These are phyloP conservation scores for Mycalesis mineus DNA, from an alignment of 2,888 invertebrate species.

Conservation along the genomic window DNA sequence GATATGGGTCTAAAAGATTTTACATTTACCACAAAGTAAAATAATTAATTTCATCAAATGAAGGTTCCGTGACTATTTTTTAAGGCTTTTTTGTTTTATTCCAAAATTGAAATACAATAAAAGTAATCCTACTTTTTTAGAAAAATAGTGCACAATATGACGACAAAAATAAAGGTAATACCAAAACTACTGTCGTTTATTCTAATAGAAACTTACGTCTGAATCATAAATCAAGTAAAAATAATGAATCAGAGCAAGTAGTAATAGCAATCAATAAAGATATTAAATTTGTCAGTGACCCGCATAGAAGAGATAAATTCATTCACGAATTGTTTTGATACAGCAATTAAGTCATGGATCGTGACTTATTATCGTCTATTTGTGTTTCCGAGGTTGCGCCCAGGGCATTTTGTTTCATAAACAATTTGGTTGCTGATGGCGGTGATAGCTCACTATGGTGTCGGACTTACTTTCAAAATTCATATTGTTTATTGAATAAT, in stretches of 20 bases:
- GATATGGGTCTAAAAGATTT: too few species aligned
- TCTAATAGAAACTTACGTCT: too few species aligned
- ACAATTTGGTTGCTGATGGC: neutral
- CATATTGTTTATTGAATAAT: neutral
- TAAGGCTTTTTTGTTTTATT: too few species aligned
- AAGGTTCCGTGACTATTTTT: too few species aligned
- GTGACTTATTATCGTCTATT: conserved; percentile 15
- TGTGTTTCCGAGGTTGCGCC: conserved; percentile 5
- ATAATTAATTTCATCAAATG: too few species aligned
- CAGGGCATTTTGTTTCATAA: conserved; percentile 4
- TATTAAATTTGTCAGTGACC: conserved; percentile 6
- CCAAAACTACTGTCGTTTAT: too few species aligned
- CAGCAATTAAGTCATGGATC: conserved; percentile 14
- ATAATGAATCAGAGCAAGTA: neutral
- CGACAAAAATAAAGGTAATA: too few species aligned
- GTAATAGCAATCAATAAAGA: neutral
- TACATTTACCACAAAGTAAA: too few species aligned
- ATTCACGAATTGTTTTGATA: conserved; percentile 16
- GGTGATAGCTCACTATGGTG: conserved; percentile 10
- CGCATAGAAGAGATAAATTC: conserved; percentile 10
- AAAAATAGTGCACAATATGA: too few species aligned
- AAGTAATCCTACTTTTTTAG: too few species aligned
- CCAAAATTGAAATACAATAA: too few species aligned
- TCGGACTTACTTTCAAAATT: neutral
- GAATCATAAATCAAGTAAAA: too few species aligned